phyloP scores from a whole-genome alignment of 2,113 vertebrate genomes.

The Sarotherodon lohbergeri region DNA sequence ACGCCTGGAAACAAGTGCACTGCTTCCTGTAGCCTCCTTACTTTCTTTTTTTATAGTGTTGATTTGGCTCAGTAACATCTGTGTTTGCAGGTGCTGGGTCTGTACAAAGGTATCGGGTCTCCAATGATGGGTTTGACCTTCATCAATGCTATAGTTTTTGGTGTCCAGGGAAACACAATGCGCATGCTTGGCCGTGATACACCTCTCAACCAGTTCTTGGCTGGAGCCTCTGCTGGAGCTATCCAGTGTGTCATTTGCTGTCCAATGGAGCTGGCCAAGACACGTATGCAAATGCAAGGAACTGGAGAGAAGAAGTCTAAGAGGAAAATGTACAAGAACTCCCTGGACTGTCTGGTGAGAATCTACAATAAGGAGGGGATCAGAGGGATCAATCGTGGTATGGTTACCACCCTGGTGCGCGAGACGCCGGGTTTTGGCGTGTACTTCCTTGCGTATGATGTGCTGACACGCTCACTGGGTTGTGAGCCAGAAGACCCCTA shows the following conservation, averaged over 20 bases:
- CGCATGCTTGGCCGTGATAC: constrained; percentile 85
- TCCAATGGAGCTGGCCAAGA: constrained; percentile 97
- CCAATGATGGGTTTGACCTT: constrained; percentile 98
- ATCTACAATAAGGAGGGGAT: constrained; percentile 90
- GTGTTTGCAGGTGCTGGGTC: constrained; percentile 78
- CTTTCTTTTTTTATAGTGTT: neutral
- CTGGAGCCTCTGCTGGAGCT: constrained; percentile 86
- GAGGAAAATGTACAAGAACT: constrained; percentile 88
- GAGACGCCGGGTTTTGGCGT: constrained; percentile 95
- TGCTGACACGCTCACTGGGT: constrained; percentile 82
- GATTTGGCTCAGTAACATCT: constrained; percentile 8
- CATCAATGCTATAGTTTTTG: constrained; percentile 97
- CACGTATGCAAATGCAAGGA: constrained; percentile 94
- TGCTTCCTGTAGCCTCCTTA: neutral
- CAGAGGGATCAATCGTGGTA: constrained; percentile 88
- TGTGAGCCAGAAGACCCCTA: constrained; percentile 86
- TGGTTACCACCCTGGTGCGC: constrained; percentile 88
- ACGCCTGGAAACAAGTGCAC: neutral
- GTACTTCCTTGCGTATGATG: constrained; percentile 93
- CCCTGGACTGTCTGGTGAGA: constrained; percentile 89
- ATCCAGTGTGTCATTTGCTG: constrained; percentile 96
- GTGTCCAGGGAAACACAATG: constrained; percentile 91
- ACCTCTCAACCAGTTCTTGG: constrained; percentile 92
- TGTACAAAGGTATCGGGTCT: constrained; percentile 96
- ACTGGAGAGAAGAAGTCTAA: constrained; percentile 84